These are phyloP conservation scores for Bombus impatiens DNA, from an alignment of 1,140 invertebrate genomes.

Conservation along the genomic window DNA sequence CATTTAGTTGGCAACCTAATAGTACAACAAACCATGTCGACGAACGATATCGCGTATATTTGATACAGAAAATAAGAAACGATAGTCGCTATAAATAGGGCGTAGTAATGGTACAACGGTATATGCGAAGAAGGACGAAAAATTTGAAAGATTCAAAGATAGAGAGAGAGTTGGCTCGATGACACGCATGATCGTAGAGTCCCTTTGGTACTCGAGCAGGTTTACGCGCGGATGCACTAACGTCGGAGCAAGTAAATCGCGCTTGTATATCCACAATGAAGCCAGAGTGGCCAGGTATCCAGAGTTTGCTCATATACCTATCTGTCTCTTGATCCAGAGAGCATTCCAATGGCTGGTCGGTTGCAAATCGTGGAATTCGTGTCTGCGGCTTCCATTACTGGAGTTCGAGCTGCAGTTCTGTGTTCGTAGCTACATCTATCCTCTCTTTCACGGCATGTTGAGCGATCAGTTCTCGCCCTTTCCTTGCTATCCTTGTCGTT, in stretches of 20 bases:
- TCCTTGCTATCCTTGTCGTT: slow-evolving; percentile 6
- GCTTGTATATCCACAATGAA: slow-evolving; percentile 18
- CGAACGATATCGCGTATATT: too few species aligned
- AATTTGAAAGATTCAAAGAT: neutral
- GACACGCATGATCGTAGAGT: neutral
- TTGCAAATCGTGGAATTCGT: slow-evolving; percentile 53
- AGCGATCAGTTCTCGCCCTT: slow-evolving; percentile 13
- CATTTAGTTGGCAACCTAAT: too few species aligned
- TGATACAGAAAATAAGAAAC: too few species aligned
- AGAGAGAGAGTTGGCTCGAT: neutral
- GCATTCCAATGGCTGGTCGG: slow-evolving; percentile 49
- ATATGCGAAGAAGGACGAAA: neutral
- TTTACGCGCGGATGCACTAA: neutral
- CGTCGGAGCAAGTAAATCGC: neutral
- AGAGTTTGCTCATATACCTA: slow-evolving; percentile 28
- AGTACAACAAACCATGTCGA: too few species aligned
- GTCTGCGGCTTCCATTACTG: slow-evolving; percentile 50
- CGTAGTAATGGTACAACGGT: too few species aligned
- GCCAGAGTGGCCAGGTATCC: slow-evolving; percentile 21
- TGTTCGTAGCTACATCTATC: slow-evolving; percentile 3
- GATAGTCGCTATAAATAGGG: too few species aligned
- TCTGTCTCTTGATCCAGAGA: slow-evolving; percentile 48
- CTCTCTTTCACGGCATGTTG: slow-evolving; percentile 5
- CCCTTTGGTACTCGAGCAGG: neutral
- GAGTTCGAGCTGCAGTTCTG: slow-evolving; percentile 30